Conservation (phyloP, 2,797 vertebrate species). For the Podargus strigoides region DNA sequence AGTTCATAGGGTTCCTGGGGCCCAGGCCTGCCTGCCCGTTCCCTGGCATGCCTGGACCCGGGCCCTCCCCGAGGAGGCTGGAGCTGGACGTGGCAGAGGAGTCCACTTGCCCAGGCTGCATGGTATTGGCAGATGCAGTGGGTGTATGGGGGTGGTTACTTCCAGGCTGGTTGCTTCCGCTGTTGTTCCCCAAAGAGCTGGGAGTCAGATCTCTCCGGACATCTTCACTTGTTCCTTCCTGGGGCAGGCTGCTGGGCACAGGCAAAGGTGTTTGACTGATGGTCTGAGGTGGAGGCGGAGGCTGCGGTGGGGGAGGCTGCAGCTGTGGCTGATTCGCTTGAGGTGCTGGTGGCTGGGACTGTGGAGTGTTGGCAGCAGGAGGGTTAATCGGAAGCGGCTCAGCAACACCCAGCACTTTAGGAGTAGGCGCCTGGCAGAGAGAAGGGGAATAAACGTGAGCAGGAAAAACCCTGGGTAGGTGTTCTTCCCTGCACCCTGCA, state of each 20-base stretch:
- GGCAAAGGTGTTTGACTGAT: conserved; percentile 66
- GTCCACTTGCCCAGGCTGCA: conserved; percentile 75
- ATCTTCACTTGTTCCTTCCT: conserved; percentile 70
- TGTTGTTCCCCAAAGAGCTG: conserved; percentile 71
- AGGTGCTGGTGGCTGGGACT: conserved; percentile 79
- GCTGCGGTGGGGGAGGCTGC: conserved; percentile 72
- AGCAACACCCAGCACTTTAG: conserved; percentile 79
- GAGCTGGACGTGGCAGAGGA: conserved; percentile 63
- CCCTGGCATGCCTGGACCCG: conserved; percentile 68
- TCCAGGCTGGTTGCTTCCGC: conserved; percentile 55
- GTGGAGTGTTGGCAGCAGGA: conserved; percentile 83
- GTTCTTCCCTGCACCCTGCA: not conserved
- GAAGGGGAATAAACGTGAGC: conserved; percentile 8
- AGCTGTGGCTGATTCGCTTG: conserved; percentile 76
- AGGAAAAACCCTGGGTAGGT: not conserved
- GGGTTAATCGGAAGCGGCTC: conserved; percentile 84
- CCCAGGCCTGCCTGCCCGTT: conserved; percentile 65
- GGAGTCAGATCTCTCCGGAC: conserved; percentile 73
- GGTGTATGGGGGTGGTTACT: conserved; percentile 73
- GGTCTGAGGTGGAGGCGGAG: conserved; percentile 33
- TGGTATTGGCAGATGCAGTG: conserved; percentile 6
- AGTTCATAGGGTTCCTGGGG: conserved; percentile 66
- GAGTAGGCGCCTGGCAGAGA: conserved; percentile 59
- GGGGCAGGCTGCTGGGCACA: conserved; percentile 2
- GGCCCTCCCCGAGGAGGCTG: conserved; percentile 76